Evolutionary conservation across 1,140 invertebrate genomes (phyloP), one percentile per base, ranked within the genome.

Genomic region (Lasioglossum albipes): DNA sequence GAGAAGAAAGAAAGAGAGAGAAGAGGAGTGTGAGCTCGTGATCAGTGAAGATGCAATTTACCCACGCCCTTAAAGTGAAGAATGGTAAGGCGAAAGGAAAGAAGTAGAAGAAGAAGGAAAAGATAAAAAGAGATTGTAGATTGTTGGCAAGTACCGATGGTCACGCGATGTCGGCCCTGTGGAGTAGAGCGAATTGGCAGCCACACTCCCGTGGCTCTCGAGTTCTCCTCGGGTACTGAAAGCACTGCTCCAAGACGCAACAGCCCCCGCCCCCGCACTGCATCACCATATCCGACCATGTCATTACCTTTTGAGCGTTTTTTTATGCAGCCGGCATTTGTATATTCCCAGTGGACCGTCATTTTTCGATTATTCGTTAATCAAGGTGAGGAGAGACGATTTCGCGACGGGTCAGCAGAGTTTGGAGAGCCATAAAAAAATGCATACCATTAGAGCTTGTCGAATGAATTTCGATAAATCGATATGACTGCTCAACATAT

Each of bases 111-210:
- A 78, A 79, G 77, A 78, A 79, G 61, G 84, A 84, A 74, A 76
- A 81, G 54, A 57, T 75, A 88, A 84, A 77, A 85, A 85, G 86
- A 81, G 57, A 72, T 70, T 36, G 36, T 36, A 81, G 57, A 72
- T 74, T 80, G 70, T 75, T 74, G 73, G 75, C 76, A 81, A 87
- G 89, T 93, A 93, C 92, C 92, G 91, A 92, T 93, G 89, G 92
- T 94, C 92, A 92, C 91, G 92, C 95, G 90, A 95, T 95, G 88
- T 96, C 96, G 84, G 95, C 97, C 88, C 96, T 96, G 93, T 97
- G 97, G 89, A 97, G 95, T 90, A 97, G 95, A 89, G 96, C 96
- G 93, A 97, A 97, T 93, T 97, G 96, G 95, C 96, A 97, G 94
- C 96, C 96, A 92, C 96, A 97, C 91, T 97, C 96, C 89, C 96